A percentile compares a stretch with the other conserved stretches of the same genome.
phyloP scores from a whole-genome alignment of 2,888 invertebrate genomes.

The Drosophila algonquin region DNA sequence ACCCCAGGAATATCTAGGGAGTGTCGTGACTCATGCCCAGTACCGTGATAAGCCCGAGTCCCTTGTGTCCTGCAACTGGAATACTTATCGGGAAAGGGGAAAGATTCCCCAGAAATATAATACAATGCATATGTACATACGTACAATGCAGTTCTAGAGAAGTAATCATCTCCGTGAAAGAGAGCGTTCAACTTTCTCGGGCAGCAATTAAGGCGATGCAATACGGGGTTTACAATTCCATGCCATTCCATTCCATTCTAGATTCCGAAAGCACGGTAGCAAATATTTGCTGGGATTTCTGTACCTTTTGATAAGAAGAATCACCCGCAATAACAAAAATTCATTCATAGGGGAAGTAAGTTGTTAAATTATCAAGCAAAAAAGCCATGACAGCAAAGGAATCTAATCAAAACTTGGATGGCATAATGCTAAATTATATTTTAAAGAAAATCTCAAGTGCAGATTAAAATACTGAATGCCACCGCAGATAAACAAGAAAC shows the following conservation, averaged over 20 bases:
- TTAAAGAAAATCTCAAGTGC: conserved; percentile 57
- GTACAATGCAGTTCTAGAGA: background rate
- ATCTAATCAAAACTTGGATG: conserved; percentile 54
- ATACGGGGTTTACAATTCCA: conserved; percentile 1
- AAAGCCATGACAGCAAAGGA: conserved; percentile 28
- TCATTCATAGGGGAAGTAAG: conserved; percentile 65
- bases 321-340: conserved; percentile 38
- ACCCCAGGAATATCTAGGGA: conserved; percentile 20
- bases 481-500: conserved; percentile 67
- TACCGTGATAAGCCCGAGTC: conserved; percentile 26
- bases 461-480: conserved; percentile 71
- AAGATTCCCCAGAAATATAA: background rate
- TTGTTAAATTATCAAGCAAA: conserved; percentile 61
- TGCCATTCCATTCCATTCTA: too few species aligned
- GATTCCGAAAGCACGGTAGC: conserved; percentile 7
- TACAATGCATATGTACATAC: background rate
- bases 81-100: conserved; percentile 17
- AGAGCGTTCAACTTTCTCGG: conserved; percentile 7
- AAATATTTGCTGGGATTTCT: conserved; percentile 13
- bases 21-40: conserved; percentile 36
- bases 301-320: background rate
- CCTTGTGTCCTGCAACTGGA: conserved; percentile 30
- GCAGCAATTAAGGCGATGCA: background rate
- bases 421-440: conserved; percentile 60
- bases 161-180: background rate